A percentile compares a stretch with the other conserved stretches of the same genome.
Conservation (phyloP, 2,888 invertebrate species). For the Catonia carolina region DNA sequence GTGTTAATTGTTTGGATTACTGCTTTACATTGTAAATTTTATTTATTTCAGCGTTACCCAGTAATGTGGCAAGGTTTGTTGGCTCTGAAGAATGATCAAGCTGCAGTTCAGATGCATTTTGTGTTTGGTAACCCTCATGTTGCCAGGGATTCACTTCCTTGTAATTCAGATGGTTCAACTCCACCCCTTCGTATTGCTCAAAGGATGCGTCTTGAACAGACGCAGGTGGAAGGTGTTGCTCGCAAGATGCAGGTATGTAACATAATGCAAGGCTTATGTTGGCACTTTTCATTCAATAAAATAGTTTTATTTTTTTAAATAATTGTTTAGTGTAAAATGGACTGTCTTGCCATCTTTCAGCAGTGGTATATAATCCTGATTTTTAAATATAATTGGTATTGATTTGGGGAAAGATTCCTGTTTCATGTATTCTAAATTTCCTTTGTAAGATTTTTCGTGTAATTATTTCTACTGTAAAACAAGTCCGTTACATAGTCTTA, state of each 20-base stretch:
- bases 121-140: slow-evolving; percentile 90
- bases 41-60: slow-evolving; percentile 91
- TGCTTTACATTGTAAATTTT: too few species aligned
- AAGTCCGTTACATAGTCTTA: too few species aligned
- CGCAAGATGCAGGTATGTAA: slow-evolving; percentile 85
- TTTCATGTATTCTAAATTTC: too few species aligned
- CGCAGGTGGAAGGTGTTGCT: slow-evolving; percentile 92
- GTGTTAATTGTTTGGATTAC: too few species aligned
- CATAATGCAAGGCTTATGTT: too few species aligned
- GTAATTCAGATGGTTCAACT: slow-evolving; percentile 73
- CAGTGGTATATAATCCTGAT: background rate
- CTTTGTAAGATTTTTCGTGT: too few species aligned
- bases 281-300: too few species aligned
- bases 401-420: too few species aligned
- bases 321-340: too few species aligned
- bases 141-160: slow-evolving; percentile 81
- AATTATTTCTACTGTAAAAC: too few species aligned
- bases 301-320: too few species aligned
- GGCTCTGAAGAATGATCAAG: slow-evolving; percentile 93
- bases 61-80: slow-evolving; percentile 96
- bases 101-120: slow-evolving; percentile 98
- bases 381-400: too few species aligned
- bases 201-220: slow-evolving; percentile 93
- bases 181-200: slow-evolving; percentile 89
- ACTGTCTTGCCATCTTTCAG: background rate